Evolutionary conservation across 1,140 invertebrate species (phyloP).

Genomic region (Bombus pyrosoma): DNA sequence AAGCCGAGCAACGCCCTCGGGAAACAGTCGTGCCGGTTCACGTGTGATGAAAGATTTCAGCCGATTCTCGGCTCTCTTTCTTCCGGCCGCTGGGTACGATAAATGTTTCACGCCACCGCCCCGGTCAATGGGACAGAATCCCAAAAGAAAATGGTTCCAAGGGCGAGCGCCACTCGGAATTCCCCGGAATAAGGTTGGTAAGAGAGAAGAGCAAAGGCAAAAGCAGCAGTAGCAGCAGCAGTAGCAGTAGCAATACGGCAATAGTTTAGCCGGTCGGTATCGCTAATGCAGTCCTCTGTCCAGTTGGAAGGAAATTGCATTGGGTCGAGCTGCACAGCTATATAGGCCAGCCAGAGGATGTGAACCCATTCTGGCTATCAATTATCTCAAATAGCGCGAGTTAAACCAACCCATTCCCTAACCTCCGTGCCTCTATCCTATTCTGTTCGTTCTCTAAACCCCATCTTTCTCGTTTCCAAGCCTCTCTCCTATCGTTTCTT

Average conservation of each 20-base stretch:
- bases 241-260: slow-evolving; percentile 9
- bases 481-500: not conserved
- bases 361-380: slow-evolving; percentile 71
- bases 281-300: slow-evolving; percentile 73
- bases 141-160: slow-evolving; percentile 54
- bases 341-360: slow-evolving; percentile 51
- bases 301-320: slow-evolving; percentile 73
- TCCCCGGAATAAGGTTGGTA: slow-evolving; percentile 1
- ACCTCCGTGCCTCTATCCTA: slow-evolving; percentile 39
- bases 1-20: slow-evolving; percentile 1
- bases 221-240: not conserved
- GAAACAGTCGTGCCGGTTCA: not conserved
- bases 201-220: no score
- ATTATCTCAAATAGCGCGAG: slow-evolving; percentile 76
- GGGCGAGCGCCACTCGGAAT: not conserved
- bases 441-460: not conserved
- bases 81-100: slow-evolving; percentile 23
- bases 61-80: slow-evolving; percentile 17
- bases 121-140: slow-evolving; percentile 46
- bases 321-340: slow-evolving; percentile 48
- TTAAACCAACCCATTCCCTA: slow-evolving; percentile 74
- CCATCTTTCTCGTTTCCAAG: slow-evolving; percentile 19
- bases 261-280: slow-evolving; percentile 50
- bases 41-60: slow-evolving; percentile 10
- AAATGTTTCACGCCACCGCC: slow-evolving; percentile 49